Evolutionary conservation across 1,140 invertebrate genomes (phyloP).

Genomic region (Arion vulgaris): DNA sequence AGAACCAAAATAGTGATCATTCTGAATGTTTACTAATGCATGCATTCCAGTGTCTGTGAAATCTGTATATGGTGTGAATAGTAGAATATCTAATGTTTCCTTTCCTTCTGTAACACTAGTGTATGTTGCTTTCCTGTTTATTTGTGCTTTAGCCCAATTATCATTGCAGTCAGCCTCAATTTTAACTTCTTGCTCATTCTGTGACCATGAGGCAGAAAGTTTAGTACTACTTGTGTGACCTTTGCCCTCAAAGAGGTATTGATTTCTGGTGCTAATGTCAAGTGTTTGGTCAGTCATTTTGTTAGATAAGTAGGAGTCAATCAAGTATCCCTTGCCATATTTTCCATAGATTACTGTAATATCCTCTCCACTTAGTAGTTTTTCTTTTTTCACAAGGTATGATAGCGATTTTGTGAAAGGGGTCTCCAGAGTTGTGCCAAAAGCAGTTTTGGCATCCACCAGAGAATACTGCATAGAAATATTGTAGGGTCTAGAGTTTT

Average conservation of each 20-base stretch:
- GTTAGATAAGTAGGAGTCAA: neutral
- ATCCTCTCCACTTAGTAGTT: neutral
- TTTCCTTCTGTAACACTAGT: neutral
- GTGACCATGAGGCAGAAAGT: neutral
- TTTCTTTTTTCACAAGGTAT: conserved; percentile 19
- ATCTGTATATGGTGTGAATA: neutral
- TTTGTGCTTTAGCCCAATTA: conserved; percentile 2
- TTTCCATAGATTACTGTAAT: conserved; percentile 11
- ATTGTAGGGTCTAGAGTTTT: conserved; percentile 25
- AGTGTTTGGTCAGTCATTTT: neutral
- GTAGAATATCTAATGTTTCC: conserved; percentile 1
- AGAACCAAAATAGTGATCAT: neutral
- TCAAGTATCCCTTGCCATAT: conserved; percentile 2
- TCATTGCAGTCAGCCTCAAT: conserved; percentile 15
- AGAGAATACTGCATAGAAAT: conserved; percentile 14
- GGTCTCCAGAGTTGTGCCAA: conserved; percentile 26
- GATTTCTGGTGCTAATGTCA: neutral
- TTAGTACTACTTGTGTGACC: neutral
- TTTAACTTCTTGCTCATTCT: neutral
- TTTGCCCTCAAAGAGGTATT: conserved; percentile 6
- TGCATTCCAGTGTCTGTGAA: conserved; percentile 14
- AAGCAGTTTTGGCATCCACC: neutral
- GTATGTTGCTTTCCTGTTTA: neutral
- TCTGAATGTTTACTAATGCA: neutral
- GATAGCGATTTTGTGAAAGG: conserved; percentile 26